A percentile compares a stretch with the other conserved stretches of the same genome.
Evolutionary conservation across 1,140 invertebrate species (phyloP).

Genomic region (Euwallacea fornicatus): DNA sequence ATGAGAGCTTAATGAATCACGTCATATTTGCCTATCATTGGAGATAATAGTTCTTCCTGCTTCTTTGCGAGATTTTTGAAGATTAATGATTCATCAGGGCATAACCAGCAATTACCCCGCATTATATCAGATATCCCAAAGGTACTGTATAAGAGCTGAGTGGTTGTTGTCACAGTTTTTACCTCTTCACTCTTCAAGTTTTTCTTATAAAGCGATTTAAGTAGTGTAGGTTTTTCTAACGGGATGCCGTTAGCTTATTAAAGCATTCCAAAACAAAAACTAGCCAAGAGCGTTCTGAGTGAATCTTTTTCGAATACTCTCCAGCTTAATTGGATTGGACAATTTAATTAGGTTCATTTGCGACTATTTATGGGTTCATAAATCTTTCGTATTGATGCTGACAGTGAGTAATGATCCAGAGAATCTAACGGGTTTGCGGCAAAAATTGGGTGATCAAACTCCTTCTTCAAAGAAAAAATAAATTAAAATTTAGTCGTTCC

Average conservation of each 20-base stretch:
- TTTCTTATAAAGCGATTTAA: neutral
- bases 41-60: conserved; percentile 1
- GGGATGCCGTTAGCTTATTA: conserved; percentile 7
- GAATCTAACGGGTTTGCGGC: no score
- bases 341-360: conserved; percentile 10
- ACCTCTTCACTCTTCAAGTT: neutral
- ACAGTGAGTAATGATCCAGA: no score
- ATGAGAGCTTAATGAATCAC: neutral
- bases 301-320: neutral
- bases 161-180: neutral
- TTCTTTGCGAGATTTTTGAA: neutral
- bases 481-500: no score
- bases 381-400: conserved; percentile 1
- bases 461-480: no score
- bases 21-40: neutral
- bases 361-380: conserved; percentile 10
- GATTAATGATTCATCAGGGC: neutral
- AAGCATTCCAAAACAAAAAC: conserved; percentile 8
- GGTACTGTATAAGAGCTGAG: neutral
- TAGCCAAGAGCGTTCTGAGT: neutral
- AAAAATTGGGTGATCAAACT: no score
- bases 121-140: neutral
- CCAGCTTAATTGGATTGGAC: conserved; percentile 3
- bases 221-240: conserved; percentile 5
- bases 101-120: neutral